These are phyloP conservation scores for Myotis daubentonii DNA, from an alignment of 2,797 vertebrate genomes.

Conservation along the genomic window DNA sequence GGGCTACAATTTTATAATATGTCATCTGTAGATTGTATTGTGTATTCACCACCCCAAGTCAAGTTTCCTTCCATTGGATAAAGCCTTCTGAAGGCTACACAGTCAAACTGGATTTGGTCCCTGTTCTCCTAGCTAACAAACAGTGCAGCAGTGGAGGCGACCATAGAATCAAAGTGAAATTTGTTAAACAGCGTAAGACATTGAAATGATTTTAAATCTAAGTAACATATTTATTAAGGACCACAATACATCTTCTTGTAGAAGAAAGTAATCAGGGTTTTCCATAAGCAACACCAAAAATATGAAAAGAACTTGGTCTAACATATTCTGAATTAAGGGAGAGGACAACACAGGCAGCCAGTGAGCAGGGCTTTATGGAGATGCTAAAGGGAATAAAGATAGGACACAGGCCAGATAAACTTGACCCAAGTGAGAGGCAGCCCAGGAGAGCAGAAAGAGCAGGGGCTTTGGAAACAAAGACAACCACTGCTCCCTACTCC, in stretches of 20 bases:
- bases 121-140: neutral
- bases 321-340: neutral
- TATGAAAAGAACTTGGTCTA: neutral
- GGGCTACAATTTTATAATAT: neutral
- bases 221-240: neutral
- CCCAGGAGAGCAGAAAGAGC: neutral
- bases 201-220: slow-evolving; percentile 4
- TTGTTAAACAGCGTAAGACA: neutral
- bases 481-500: neutral
- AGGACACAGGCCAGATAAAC: neutral
- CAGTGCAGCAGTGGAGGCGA: neutral
- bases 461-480: neutral
- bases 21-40: neutral
- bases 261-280: neutral
- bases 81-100: neutral
- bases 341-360: neutral
- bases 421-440: neutral
- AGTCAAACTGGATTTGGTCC: neutral
- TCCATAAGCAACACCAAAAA: neutral
- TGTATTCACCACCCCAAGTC: neutral
- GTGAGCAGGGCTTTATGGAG: neutral
- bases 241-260: neutral
- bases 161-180: neutral
- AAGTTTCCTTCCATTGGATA: neutral
- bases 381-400: neutral